Conservation (phyloP, 2,888 invertebrate genomes). For the Andricus quercusramuli region DNA sequence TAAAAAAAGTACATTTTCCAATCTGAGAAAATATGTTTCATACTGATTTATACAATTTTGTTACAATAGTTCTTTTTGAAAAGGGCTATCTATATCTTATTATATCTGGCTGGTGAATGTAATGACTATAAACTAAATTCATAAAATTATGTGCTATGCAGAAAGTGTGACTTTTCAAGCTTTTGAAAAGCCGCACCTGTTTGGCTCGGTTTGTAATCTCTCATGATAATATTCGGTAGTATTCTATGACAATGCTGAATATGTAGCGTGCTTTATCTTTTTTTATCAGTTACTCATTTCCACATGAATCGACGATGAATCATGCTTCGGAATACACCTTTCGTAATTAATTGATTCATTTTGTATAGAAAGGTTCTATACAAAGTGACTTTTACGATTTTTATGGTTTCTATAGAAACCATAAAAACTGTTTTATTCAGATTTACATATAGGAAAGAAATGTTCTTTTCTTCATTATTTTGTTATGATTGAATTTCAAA, state of each 20-base stretch:
- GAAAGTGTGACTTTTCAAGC: neutral
- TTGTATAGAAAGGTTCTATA: neutral
- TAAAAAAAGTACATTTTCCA: no score
- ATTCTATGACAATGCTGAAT: slow-evolving; percentile 5
- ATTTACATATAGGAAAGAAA: no score
- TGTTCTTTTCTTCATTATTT: neutral
- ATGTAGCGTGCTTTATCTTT: slow-evolving; percentile 1
- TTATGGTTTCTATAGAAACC: neutral
- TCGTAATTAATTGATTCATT: slow-evolving; percentile 5
- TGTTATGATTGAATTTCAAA: no score
- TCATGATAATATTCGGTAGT: neutral
- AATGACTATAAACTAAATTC: no score
- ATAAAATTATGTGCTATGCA: neutral
- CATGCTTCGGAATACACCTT: slow-evolving; percentile 44
- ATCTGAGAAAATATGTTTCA: no score
- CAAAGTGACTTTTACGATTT: no score
- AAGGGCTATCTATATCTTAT: no score
- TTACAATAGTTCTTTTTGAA: no score
- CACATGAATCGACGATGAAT: slow-evolving; percentile 61
- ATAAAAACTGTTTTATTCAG: neutral
- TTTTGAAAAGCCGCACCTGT: neutral
- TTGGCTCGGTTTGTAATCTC: neutral
- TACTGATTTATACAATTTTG: no score
- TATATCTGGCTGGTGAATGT: no score
- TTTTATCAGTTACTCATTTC: slow-evolving; percentile 70